Evolutionary conservation across 2,113 vertebrate genomes (phyloP), one percentile per base, ranked within the genome.

Genomic region (Antechinus stuartii): DNA sequence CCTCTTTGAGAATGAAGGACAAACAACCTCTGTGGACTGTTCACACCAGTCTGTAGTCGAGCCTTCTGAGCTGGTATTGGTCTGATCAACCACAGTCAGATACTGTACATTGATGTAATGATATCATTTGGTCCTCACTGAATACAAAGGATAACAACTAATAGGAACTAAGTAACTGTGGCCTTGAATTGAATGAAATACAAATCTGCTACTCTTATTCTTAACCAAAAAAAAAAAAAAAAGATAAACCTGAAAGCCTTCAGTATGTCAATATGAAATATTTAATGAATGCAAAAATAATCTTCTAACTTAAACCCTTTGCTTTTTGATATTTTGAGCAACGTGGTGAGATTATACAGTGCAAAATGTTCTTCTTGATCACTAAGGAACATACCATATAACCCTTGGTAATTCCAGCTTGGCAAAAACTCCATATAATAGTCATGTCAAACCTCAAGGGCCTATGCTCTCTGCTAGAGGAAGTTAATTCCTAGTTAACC

Each of bases 241-340:
- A 42, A 84, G 42, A 7, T 7, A 84, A 42, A 84, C 35, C 25
- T 84, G 0, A 24, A 93, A 54, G 27, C n/a, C 90, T 30, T 49
- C 54, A 91, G 19, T 94, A 94, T 96, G 16, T 54, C 90, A 95
- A 94, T 14, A 57, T 26, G 42, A 93, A 11, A 24, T 93, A 50
- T 89, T 94, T 97, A 56, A 4, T 42, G 19, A 42, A 8, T 61
- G 89, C 16, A 68, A 96, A 93, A 91, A 89, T 24, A 1, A 56
- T 42, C 84, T 92, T 92, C 92, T 93, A 10, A 35, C 68, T 90
- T 54, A 42, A 22, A 92, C 93, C 22, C 50, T 95, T 84, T 50
- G 35, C 30, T 94, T 76, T 55, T 94, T 91, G 19, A 2, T 91
- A 10, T 91, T 91, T 95, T 94, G 84, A 26, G 16, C 96, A 50